Conservation (phyloP, 1,140 invertebrate genomes). For the Rhysida immarginata region DNA sequence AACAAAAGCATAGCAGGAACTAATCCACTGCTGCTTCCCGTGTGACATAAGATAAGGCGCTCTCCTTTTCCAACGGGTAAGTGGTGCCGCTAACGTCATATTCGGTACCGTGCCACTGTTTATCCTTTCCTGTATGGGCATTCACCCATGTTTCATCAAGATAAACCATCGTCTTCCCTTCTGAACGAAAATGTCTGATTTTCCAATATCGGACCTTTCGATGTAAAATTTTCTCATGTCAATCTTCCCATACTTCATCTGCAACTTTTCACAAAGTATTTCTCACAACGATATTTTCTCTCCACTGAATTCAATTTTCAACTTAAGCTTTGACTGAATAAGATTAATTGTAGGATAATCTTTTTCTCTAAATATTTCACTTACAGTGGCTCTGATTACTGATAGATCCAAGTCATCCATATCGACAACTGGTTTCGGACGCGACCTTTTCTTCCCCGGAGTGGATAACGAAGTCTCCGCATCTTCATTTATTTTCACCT, state of each 20-base stretch:
- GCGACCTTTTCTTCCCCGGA: not conserved
- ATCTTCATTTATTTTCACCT: no score
- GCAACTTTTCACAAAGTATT: not conserved
- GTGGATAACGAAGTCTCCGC: no score
- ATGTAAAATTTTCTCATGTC: not conserved
- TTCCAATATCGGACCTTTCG: not conserved
- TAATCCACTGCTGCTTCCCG: not conserved
- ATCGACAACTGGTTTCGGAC: not conserved
- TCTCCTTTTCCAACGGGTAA: not conserved
- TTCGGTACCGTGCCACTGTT: not conserved
- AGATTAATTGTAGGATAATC: not conserved
- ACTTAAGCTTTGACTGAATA: not conserved
- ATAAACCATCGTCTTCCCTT: not conserved
- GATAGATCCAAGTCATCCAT: not conserved
- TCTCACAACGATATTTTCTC: not conserved
- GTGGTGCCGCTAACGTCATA: not conserved
- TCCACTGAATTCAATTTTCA: not conserved
- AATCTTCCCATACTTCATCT: not conserved
- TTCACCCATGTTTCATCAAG: conserved; percentile 8
- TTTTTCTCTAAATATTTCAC: not conserved
- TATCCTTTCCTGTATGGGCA: not conserved
- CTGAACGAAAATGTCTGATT: not conserved
- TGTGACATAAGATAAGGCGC: not conserved
- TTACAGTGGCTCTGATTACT: not conserved
- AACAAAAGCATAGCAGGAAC: not conserved